Percentiles rank a stretch among this genome's conserved stretches.
These are phyloP conservation scores for Schizaphis graminum DNA, from an alignment of 2,888 invertebrate genomes.

Conservation along the genomic window DNA sequence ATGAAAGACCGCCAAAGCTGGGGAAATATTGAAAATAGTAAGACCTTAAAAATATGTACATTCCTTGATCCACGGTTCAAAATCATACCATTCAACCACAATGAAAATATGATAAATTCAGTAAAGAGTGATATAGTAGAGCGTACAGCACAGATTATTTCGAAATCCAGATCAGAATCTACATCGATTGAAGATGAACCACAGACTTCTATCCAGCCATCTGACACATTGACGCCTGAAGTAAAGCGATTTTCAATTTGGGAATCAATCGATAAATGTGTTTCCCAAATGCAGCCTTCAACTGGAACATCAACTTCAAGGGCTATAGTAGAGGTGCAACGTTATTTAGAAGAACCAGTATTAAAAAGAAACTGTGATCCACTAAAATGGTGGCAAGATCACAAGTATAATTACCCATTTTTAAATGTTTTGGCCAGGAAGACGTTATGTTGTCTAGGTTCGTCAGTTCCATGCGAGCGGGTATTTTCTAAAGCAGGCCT, in stretches of 20 bases:
- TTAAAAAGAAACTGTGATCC: neutral
- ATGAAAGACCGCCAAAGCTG: neutral
- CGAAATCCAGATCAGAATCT: neutral
- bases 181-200: neutral
- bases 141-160: neutral
- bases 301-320: neutral
- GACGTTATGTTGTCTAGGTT: neutral
- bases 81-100: neutral
- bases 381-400: constrained; percentile 16
- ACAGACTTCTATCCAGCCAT: neutral
- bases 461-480: constrained; percentile 19
- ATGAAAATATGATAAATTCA: neutral
- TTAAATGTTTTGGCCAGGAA: neutral
- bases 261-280: neutral
- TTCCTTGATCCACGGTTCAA: constrained; percentile 13
- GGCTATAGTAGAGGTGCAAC: neutral
- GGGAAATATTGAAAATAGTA: neutral
- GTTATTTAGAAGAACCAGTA: neutral
- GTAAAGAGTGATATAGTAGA: neutral
- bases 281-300: neutral
- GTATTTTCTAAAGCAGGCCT: constrained; percentile 30
- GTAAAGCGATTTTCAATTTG: neutral
- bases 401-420: constrained; percentile 4
- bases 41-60: neutral
- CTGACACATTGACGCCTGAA: neutral